Conservation (phyloP, 2,888 invertebrate genomes). For the Branchipolynoe longqiensis region DNA sequence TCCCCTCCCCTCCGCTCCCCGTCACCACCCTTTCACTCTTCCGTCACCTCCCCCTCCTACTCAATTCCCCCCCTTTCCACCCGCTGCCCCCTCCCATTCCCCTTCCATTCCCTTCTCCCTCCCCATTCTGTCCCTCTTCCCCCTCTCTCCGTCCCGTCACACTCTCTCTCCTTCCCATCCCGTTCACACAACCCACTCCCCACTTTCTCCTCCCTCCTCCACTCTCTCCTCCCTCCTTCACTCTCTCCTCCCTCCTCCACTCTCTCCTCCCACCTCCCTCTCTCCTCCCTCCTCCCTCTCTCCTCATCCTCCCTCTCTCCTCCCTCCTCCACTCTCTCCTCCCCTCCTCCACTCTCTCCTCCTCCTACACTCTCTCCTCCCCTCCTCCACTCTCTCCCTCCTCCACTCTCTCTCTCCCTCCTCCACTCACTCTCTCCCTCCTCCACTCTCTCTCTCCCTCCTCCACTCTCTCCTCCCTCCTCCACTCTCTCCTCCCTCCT, state of each 20-base stretch:
- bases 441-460: constrained; percentile 15
- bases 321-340: background rate
- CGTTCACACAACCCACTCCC: background rate
- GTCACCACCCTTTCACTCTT: too few species aligned
- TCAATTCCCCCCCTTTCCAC: too few species aligned
- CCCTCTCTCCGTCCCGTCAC: too few species aligned
- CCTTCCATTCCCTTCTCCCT: too few species aligned
- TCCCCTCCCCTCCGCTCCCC: too few species aligned
- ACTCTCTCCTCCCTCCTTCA: background rate
- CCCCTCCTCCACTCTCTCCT: background rate
- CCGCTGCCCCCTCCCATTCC: too few species aligned
- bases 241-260: background rate
- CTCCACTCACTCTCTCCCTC: background rate
- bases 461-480: too few species aligned
- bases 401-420: background rate
- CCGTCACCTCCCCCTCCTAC: too few species aligned
- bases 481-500: background rate
- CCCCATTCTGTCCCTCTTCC: too few species aligned
- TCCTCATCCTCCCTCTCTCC: background rate
- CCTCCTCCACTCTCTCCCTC: background rate
- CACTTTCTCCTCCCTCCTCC: background rate
- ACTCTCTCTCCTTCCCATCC: background rate
- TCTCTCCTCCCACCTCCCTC: background rate
- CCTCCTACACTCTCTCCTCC: background rate
- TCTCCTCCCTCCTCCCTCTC: background rate